A percentile compares a stretch with the other conserved stretches of the same genome.
Evolutionary conservation across 2,113 vertebrate genomes (phyloP).

Genomic region (Hippocampus abdominalis): DNA sequence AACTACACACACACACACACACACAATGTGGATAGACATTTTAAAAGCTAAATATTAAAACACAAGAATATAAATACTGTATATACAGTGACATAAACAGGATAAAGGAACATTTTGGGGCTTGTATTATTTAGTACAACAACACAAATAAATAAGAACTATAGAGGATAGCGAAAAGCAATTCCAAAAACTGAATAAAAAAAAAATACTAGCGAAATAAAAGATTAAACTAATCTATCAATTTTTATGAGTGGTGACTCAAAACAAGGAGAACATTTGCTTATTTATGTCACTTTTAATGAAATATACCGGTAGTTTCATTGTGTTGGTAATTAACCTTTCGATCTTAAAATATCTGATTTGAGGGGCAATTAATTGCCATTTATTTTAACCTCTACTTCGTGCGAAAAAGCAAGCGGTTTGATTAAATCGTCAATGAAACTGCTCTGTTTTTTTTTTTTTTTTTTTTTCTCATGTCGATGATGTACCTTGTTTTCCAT

Average conservation of each 20-base stretch:
- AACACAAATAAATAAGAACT: too few species aligned
- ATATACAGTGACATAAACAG: not conserved
- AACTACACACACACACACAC: too few species aligned
- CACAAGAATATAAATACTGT: not conserved
- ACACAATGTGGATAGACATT: not conserved
- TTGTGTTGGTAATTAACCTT: constrained; percentile 2
- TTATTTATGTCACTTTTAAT: not conserved
- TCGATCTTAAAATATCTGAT: not conserved
- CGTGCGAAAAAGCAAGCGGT: not conserved
- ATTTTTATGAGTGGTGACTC: not conserved
- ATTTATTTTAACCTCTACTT: not conserved
- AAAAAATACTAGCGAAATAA: not conserved
- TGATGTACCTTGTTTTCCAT: not conserved
- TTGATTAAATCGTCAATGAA: not conserved
- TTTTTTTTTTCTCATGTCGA: not conserved
- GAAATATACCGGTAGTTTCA: not conserved
- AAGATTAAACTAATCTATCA: not conserved
- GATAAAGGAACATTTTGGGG: not conserved
- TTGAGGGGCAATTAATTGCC: not conserved
- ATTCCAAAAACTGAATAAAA: too few species aligned
- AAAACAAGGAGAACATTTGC: not conserved
- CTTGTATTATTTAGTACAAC: not conserved
- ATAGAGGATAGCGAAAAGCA: not conserved
- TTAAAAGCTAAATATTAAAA: not conserved
- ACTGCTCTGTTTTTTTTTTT: not conserved